Evolutionary conservation across 2,888 invertebrate genomes (phyloP).

Genomic region (Oscheius myriophilus): DNA sequence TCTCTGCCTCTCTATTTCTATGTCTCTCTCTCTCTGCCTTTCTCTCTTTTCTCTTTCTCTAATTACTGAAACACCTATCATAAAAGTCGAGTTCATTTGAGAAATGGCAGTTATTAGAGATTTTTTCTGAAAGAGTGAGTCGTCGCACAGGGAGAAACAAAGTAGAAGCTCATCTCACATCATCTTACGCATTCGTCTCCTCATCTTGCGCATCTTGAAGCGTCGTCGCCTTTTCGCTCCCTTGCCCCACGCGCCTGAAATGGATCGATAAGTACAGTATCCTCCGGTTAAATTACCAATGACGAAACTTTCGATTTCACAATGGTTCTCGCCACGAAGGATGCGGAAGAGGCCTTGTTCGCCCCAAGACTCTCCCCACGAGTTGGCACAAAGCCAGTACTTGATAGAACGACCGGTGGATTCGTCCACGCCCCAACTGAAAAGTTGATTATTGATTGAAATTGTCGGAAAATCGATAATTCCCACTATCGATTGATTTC

Average conservation of each 20-base stretch:
- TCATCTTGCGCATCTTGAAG: slow-evolving; percentile 62
- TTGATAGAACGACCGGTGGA: slow-evolving; percentile 76
- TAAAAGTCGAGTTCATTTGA: too few relatives aligned
- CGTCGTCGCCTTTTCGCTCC: slow-evolving; percentile 59
- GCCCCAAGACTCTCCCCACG: slow-evolving; percentile 92
- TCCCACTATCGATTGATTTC: slow-evolving; percentile 2
- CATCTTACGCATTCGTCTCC: slow-evolving; percentile 48
- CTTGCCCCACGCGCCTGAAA: slow-evolving; percentile 65
- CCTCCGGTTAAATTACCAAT: slow-evolving; percentile 77
- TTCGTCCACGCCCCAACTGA: slow-evolving; percentile 83
- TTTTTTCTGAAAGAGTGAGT: too few relatives aligned
- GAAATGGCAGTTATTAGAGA: not conserved
- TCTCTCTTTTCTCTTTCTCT: too few relatives aligned
- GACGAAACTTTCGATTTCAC: slow-evolving; percentile 89
- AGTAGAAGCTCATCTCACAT: slow-evolving; percentile 3
- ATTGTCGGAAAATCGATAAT: not conserved
- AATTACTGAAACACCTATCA: too few relatives aligned
- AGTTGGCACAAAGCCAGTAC: slow-evolving; percentile 91
- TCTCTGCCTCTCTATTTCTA: too few relatives aligned
- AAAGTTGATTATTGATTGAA: slow-evolving; percentile 1
- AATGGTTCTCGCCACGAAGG: slow-evolving; percentile 84
- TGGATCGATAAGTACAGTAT: not conserved
- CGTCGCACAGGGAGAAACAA: too few relatives aligned
- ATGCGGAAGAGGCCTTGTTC: slow-evolving; percentile 91
- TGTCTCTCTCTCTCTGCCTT: too few relatives aligned